These are phyloP conservation scores for Spondyliosoma cantharus DNA, from an alignment of 2,797 vertebrate species.

Conservation along the genomic window DNA sequence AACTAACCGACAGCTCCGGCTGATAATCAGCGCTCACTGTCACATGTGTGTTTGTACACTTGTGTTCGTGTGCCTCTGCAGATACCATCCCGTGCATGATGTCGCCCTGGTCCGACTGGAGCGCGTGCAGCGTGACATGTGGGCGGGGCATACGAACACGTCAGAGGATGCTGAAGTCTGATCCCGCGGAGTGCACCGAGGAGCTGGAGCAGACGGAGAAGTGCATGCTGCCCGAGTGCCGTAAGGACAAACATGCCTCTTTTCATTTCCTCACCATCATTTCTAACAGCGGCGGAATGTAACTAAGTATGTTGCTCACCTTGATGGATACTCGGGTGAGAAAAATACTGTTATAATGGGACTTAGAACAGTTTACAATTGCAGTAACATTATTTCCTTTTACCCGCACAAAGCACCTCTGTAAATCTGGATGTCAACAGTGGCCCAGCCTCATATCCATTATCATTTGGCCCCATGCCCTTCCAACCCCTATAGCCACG, in stretches of 20 bases:
- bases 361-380: too few relatives aligned
- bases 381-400: background rate
- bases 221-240: constrained; percentile 96
- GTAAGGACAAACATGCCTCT: constrained; percentile 82
- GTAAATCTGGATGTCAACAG: constrained; percentile 5
- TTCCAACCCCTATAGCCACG: constrained; percentile 8
- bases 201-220: constrained; percentile 94
- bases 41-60: background rate
- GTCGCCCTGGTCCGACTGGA: constrained; percentile 96
- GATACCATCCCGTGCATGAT: constrained; percentile 87
- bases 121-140: constrained; percentile 92
- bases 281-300: too few relatives aligned
- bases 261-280: background rate
- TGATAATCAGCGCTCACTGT: background rate
- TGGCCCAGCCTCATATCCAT: background rate
- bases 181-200: constrained; percentile 91
- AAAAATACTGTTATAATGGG: background rate
- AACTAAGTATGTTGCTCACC: too few relatives aligned
- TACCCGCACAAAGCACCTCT: background rate
- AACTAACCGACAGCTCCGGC: background rate
- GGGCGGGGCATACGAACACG: constrained; percentile 90
- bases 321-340: too few relatives aligned
- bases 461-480: background rate
- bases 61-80: constrained; percentile 25
- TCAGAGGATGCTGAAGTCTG: constrained; percentile 93